A percentile compares a stretch with the other conserved stretches of the same genome.
These are phyloP conservation scores for Leptodactylus fallax DNA, from an alignment of 2,797 vertebrate genomes.

Conservation along the genomic window DNA sequence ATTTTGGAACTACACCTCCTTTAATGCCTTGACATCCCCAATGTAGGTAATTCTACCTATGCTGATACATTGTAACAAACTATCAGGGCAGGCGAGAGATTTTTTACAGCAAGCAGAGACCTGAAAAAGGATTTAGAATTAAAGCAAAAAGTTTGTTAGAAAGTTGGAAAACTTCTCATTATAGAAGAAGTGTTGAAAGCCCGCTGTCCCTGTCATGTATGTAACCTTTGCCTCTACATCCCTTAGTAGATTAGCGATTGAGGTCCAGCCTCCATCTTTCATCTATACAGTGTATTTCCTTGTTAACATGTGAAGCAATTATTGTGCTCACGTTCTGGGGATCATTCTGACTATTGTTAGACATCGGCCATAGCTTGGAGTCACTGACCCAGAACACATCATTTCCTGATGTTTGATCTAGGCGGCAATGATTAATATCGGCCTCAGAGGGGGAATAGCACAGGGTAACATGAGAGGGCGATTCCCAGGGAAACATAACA, in stretches of 20 bases:
- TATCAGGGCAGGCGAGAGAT: too few relatives aligned
- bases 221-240: too few relatives aligned
- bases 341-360: not conserved
- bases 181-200: too few relatives aligned
- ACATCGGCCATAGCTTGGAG: not conserved
- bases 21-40: too few relatives aligned
- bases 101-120: too few relatives aligned
- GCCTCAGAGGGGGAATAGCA: not conserved
- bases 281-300: not conserved
- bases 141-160: too few relatives aligned
- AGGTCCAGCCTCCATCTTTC: not conserved
- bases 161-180: too few relatives aligned
- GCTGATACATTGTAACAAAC: not conserved
- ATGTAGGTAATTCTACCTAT: not conserved
- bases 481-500: too few relatives aligned
- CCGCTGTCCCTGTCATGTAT: not conserved
- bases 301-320: not conserved
- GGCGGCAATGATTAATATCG: constrained; percentile 20
- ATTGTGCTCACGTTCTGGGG: constrained; percentile 10
- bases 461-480: not conserved
- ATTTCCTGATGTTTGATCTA: constrained; percentile 28
- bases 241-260: not conserved
- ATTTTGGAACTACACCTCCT: too few relatives aligned
- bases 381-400: constrained; percentile 4
- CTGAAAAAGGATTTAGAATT: too few relatives aligned